Conservation (phyloP, 2,113 vertebrate species). For the Mesocricetus auratus region DNA sequence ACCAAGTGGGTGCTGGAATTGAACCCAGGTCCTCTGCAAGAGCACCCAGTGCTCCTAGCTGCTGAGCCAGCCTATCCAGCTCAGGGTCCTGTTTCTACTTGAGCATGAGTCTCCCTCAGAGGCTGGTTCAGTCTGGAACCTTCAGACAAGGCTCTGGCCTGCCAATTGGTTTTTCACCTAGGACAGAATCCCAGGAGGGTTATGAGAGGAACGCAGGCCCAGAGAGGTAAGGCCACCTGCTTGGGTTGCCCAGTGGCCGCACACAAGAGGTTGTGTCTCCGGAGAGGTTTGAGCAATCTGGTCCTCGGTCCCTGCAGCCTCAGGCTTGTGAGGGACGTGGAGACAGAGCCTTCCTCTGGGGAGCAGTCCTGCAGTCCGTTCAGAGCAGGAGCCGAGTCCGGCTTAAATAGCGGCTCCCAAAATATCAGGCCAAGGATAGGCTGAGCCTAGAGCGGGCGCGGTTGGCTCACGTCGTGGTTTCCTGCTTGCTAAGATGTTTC, state of each 20-base stretch:
- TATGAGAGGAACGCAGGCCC: not conserved
- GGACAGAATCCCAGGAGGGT: not conserved
- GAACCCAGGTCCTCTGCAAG: too few species aligned
- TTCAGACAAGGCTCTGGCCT: not conserved
- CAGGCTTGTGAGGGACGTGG: not conserved
- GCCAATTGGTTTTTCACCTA: not conserved
- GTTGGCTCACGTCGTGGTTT: conserved; percentile 93
- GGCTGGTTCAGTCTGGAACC: not conserved
- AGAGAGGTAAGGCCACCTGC: not conserved
- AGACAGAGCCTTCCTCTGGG: not conserved
- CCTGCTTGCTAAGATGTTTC: conserved; percentile 97
- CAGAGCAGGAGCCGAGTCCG: not conserved
- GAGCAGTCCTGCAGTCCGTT: not conserved
- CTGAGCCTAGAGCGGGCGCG: conserved; percentile 85
- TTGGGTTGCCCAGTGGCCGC: not conserved
- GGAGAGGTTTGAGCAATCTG: rapidly evolving
- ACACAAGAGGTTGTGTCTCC: too few species aligned
- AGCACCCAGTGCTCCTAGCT: too few species aligned
- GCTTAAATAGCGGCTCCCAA: conserved; percentile 96
- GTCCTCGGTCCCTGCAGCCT: not conserved
- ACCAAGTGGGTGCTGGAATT: too few species aligned
- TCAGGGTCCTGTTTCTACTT: not conserved
- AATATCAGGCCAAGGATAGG: conserved; percentile 94
- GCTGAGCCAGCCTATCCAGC: not conserved
- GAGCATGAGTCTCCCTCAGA: not conserved